These are phyloP conservation scores for Drosophila affinis DNA, from an alignment of 2,888 invertebrate species.

Conservation along the genomic window DNA sequence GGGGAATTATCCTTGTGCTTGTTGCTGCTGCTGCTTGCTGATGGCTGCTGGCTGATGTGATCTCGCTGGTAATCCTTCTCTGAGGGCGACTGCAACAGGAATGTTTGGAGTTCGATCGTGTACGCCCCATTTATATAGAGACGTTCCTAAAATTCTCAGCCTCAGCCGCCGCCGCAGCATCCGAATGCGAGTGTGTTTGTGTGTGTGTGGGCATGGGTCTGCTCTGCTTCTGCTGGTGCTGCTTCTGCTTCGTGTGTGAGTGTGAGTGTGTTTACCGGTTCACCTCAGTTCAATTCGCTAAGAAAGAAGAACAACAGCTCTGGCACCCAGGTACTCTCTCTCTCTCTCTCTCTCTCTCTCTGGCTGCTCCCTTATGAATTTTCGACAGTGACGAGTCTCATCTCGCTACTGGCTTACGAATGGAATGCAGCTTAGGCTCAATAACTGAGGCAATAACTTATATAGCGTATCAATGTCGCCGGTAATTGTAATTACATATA, in stretches of 20 bases:
- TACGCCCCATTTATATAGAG: constrained; percentile 78
- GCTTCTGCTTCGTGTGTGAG: constrained; percentile 47
- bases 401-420: constrained; percentile 2
- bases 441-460: constrained; percentile 20
- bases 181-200: background rate
- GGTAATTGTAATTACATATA: constrained; percentile 63
- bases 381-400: constrained; percentile 58
- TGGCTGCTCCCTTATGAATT: constrained; percentile 45
- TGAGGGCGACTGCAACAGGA: constrained; percentile 82
- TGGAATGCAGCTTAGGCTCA: background rate
- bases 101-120: constrained; percentile 77
- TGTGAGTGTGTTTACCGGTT: constrained; percentile 25
- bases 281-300: constrained; percentile 63
- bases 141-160: constrained; percentile 19
- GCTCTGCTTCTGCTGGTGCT: constrained; percentile 38
- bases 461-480: constrained; percentile 37
- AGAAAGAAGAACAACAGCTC: constrained; percentile 11
- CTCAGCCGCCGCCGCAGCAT: constrained; percentile 4
- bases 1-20: constrained; percentile 39
- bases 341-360: background rate
- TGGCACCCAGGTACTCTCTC: constrained; percentile 2
- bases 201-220: constrained; percentile 2
- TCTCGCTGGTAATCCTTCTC: constrained; percentile 71
- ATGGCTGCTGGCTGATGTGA: background rate
- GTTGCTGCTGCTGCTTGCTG: background rate